Evolutionary conservation across 2,888 invertebrate genomes (phyloP).

Genomic region (Arge pagana): DNA sequence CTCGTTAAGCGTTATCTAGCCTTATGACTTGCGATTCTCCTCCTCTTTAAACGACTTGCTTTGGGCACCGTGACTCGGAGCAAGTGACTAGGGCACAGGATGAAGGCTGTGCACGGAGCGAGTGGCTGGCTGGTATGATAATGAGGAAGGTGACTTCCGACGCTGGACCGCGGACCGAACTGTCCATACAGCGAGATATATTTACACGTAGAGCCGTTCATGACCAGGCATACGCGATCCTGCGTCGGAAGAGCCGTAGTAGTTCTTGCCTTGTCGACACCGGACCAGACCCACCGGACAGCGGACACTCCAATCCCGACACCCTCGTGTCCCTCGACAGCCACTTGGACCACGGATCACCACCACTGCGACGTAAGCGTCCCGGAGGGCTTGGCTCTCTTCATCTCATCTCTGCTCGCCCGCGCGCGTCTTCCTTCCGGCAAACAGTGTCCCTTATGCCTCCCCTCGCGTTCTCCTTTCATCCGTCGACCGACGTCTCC

Average conservation of each 20-base stretch:
- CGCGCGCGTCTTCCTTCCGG: background rate
- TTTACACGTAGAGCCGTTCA: too few relatives aligned
- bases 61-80: constrained; percentile 47
- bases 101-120: constrained; percentile 52
- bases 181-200: too few relatives aligned
- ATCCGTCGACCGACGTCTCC: too few relatives aligned
- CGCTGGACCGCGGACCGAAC: constrained; percentile 41
- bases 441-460: background rate
- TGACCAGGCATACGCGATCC: constrained; percentile 18
- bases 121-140: constrained; percentile 52
- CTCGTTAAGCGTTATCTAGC: too few relatives aligned
- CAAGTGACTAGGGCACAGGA: constrained; percentile 57
- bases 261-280: background rate
- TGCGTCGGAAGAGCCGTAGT: constrained; percentile 16
- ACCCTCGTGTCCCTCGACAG: too few relatives aligned
- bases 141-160: constrained; percentile 60
- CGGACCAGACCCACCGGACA: constrained; percentile 26
- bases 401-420: too few relatives aligned
- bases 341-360: too few relatives aligned
- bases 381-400: too few relatives aligned
- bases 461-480: too few relatives aligned
- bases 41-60: constrained; percentile 40
- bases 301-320: constrained; percentile 56
- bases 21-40: too few relatives aligned
- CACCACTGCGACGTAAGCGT: too few relatives aligned